A percentile compares a stretch with the other conserved stretches of the same genome.
These are phyloP conservation scores for Gopherus evgoodei DNA, from an alignment of 2,113 vertebrate genomes.

Conservation along the genomic window DNA sequence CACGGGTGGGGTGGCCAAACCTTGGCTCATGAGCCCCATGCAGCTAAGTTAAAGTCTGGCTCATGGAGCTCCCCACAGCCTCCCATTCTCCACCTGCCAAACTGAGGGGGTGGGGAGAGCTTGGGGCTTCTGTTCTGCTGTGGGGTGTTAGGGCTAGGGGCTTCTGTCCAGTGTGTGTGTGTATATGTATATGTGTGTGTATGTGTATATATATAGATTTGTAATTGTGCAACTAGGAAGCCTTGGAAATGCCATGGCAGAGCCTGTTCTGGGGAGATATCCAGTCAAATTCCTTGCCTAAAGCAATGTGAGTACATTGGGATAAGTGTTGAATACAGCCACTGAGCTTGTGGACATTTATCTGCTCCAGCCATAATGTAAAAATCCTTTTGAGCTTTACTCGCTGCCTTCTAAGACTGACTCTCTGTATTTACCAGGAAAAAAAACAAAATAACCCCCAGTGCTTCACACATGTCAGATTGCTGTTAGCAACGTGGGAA, in stretches of 20 bases:
- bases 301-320: background rate
- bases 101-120: too few relatives aligned
- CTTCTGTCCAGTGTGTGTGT: background rate
- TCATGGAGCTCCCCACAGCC: too few relatives aligned
- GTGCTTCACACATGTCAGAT: background rate
- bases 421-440: background rate
- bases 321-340: background rate
- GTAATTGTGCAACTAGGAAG: background rate
- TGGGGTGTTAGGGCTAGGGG: too few relatives aligned
- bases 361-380: background rate
- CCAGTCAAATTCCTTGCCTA: background rate
- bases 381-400: slow-evolving; percentile 3
- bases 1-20: too few relatives aligned
- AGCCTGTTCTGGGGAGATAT: background rate
- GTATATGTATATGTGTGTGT: background rate
- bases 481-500: background rate
- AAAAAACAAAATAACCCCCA: background rate
- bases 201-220: background rate
- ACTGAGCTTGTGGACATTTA: background rate
- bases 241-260: background rate
- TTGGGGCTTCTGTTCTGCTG: too few relatives aligned
- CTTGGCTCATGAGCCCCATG: too few relatives aligned
- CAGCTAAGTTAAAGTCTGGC: too few relatives aligned
- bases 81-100: too few relatives aligned
- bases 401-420: background rate